Conservation (phyloP, 2,888 invertebrate species). For the Hybos culiciformis region DNA sequence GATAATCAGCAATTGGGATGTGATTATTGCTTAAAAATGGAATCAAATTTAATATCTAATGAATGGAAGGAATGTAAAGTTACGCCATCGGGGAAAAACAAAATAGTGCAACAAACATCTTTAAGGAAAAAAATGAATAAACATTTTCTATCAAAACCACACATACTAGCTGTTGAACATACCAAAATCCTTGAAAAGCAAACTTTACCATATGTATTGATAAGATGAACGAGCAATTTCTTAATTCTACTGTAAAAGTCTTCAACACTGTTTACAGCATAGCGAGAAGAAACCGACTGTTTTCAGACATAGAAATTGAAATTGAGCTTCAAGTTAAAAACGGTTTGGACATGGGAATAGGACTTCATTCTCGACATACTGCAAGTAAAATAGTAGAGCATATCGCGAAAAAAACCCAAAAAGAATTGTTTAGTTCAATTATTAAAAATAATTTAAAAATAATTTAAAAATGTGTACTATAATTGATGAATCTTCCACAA, state of each 20-base stretch:
- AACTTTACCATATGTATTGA: neutral
- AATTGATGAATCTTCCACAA: neutral
- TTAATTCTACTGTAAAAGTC: neutral
- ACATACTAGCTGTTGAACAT: neutral
- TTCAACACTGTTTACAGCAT: conserved; percentile 2
- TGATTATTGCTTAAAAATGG: neutral
- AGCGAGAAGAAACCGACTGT: neutral
- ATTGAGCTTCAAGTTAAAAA: neutral
- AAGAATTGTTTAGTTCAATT: neutral
- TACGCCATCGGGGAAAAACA: neutral
- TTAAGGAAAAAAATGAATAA: conserved; percentile 1
- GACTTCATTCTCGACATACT: neutral
- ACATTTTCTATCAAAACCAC: neutral
- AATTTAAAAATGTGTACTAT: neutral
- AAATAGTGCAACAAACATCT: neutral
- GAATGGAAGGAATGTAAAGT: neutral
- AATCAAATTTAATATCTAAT: neutral
- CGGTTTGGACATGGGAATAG: neutral
- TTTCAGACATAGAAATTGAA: neutral
- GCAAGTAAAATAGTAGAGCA: neutral
- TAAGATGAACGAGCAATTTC: neutral
- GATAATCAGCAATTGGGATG: neutral
- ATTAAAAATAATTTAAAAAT: neutral
- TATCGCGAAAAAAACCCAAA: neutral
- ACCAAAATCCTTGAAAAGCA: neutral